Conservation (phyloP, 2,888 invertebrate species). For the Synergus itoensis region DNA sequence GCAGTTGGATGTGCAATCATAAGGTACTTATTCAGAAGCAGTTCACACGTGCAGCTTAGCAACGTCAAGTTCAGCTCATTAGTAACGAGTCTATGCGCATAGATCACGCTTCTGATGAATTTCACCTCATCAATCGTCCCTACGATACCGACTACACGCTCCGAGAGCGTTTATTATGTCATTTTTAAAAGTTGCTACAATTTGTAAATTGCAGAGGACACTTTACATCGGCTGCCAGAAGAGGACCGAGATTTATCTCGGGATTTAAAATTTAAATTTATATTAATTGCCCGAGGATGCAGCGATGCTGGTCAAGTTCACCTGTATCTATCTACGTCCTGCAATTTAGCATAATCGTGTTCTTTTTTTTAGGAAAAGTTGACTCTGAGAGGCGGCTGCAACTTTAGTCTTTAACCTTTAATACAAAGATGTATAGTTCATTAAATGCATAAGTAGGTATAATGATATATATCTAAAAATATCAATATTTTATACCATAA, state of each 20-base stretch:
- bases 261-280: background rate
- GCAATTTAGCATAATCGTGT: background rate
- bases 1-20: constrained; percentile 38
- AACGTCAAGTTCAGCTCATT: constrained; percentile 38
- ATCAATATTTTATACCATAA: too few species aligned
- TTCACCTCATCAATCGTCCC: constrained; percentile 26
- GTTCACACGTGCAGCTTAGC: constrained; percentile 29
- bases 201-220: constrained; percentile 1
- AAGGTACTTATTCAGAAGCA: constrained; percentile 39
- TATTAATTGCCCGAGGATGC: background rate
- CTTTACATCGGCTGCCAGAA: background rate
- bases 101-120: constrained; percentile 36
- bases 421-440: background rate
- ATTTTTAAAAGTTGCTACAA: background rate
- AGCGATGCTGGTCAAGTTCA: background rate
- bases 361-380: background rate
- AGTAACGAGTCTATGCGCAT: constrained; percentile 33
- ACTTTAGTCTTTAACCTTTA: background rate
- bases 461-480: too few species aligned
- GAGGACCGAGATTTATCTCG: background rate
- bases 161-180: background rate
- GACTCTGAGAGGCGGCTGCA: background rate
- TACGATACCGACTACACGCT: background rate
- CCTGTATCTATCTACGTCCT: background rate
- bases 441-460: too few species aligned